Evolutionary conservation across 2,888 invertebrate genomes (phyloP).

Genomic region (Eupithecia centaureata): DNA sequence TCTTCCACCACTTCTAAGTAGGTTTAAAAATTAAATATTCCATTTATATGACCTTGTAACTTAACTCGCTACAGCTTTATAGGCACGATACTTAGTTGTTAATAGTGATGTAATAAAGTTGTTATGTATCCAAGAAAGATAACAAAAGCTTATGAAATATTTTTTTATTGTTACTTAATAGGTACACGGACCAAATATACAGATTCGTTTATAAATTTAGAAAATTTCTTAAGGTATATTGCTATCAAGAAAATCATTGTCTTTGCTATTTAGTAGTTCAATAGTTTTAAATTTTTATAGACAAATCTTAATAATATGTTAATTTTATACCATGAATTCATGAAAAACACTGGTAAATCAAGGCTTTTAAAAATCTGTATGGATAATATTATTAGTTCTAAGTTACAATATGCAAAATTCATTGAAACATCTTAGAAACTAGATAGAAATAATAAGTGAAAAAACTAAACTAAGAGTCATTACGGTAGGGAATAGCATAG

Average conservation of each 20-base stretch:
- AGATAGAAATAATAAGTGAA: slow-evolving; percentile 23
- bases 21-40: neutral
- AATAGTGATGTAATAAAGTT: neutral
- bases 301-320: slow-evolving; percentile 28
- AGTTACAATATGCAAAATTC: slow-evolving; percentile 13
- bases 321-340: slow-evolving; percentile 17
- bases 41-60: neutral
- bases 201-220: slow-evolving; percentile 61
- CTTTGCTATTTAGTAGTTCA: slow-evolving; percentile 31
- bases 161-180: slow-evolving; percentile 53
- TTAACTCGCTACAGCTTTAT: neutral
- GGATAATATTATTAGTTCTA: neutral
- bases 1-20: neutral
- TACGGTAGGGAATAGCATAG: slow-evolving; percentile 28
- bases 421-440: slow-evolving; percentile 27
- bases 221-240: slow-evolving; percentile 42
- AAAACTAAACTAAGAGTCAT: slow-evolving; percentile 18
- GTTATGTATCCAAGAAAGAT: slow-evolving; percentile 10
- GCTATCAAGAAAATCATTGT: slow-evolving; percentile 40
- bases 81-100: neutral
- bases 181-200: slow-evolving; percentile 62
- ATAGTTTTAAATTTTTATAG: slow-evolving; percentile 33
- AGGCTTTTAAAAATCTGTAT: slow-evolving; percentile 17
- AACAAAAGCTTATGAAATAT: slow-evolving; percentile 42
- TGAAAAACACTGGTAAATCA: slow-evolving; percentile 8